Evolutionary conservation across 2,797 vertebrate species (phyloP).

Genomic region (Lacerta bilineata): DNA sequence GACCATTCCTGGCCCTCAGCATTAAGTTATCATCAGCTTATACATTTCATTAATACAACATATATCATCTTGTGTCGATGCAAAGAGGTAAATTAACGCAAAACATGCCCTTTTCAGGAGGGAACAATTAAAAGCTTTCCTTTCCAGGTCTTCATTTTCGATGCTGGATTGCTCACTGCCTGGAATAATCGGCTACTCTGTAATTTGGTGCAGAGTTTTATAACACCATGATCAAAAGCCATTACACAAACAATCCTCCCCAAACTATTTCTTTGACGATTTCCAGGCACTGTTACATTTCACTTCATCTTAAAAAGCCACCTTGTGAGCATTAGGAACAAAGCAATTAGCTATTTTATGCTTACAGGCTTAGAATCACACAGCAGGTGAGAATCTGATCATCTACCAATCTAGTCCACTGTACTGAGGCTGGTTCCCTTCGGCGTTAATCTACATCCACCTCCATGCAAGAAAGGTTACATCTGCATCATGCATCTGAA

Average conservation of each 20-base stretch:
- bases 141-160: neutral
- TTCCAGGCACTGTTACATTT: neutral
- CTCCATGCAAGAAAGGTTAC: no score
- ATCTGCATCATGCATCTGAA: no score
- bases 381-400: neutral
- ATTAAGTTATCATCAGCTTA: conserved; percentile 8
- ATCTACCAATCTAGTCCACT: neutral
- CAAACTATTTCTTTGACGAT: conserved; percentile 8
- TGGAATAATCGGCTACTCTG: fast-evolving
- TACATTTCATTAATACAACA: neutral
- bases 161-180: neutral
- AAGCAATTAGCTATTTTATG: neutral
- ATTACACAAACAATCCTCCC: neutral
- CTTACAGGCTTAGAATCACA: neutral
- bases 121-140: neutral
- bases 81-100: neutral
- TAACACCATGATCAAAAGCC: neutral
- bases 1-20: neutral
- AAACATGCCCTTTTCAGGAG: neutral
- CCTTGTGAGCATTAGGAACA: neutral
- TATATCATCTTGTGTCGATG: neutral
- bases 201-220: neutral
- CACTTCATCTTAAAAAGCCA: conserved; percentile 7
- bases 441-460: neutral
- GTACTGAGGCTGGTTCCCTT: neutral